Evolutionary conservation across 2,797 vertebrate genomes (phyloP), one percentile per base, ranked within the genome.

Genomic region (Phoebastria nigripes): DNA sequence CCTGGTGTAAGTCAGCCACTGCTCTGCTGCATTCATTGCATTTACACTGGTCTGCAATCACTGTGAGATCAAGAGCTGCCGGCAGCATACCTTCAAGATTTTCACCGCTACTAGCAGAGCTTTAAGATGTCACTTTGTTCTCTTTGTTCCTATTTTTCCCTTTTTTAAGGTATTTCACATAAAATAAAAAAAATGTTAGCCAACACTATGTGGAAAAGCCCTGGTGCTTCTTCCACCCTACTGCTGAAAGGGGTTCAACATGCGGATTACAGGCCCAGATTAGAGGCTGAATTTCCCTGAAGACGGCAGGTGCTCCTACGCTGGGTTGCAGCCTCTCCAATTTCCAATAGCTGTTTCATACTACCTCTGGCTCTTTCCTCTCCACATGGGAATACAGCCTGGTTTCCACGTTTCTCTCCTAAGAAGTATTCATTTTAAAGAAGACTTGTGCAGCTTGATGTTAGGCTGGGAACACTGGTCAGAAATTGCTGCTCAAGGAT

Each of bases 1-100:
- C 33, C 67, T 17, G 82, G 8, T 28, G 59, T 46, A 6, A 29
- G 39, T 10, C 93, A 84, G 65, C 51, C 67, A 41, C 39, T 28
- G 39, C 54, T 44, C n/a, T 59, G 25, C 37, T n/a, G 67, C 55
- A 12, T 0, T 35, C 33, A 0, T 1, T 15, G 39, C 39, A 12
- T 39, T 79, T 29, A 35, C 8, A 1, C 6, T 0, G 3, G 14
- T 54, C 33, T 78, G 69, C 0, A 0, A 29, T 14, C 56, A 6
- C n/a, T 8, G 6, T 6, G 28, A 74, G 73, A 79, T 54, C 35
- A 5, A 16, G 41, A 67, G 26, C 54, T 51, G 35, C 41, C 7
- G 1, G 37, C 25, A 54, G 37, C 29, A 56, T 35, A 33, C 5
- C 47, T 73, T 55, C 61, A 55, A 51, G 21, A 13, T 4, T 49